Percentiles rank a stretch among this genome's conserved stretches.
These are phyloP conservation scores for Drosophila teissieri DNA, from an alignment of 1,140 invertebrate genomes.

Conservation along the genomic window DNA sequence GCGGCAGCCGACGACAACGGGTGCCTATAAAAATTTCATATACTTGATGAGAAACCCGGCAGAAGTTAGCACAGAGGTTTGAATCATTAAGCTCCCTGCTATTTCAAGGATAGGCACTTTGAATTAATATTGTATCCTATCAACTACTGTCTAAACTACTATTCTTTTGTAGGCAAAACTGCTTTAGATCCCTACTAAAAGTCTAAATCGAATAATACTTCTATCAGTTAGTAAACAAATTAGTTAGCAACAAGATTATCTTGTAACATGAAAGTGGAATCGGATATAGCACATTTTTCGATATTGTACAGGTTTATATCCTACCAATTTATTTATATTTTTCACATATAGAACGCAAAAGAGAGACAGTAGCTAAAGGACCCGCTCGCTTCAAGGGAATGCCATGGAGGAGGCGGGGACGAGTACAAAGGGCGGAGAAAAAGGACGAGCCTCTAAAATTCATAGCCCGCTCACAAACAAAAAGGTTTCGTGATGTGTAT, in stretches of 20 bases:
- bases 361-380: background rate
- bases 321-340: too few species aligned
- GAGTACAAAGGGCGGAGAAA: background rate
- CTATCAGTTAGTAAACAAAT: too few species aligned
- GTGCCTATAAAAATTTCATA: conserved; percentile 9
- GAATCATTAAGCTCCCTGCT: background rate
- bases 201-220: background rate
- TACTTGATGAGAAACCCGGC: conserved; percentile 10
- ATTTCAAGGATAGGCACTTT: background rate
- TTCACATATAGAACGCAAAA: too few species aligned
- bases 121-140: background rate
- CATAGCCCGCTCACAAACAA: conserved; percentile 30
- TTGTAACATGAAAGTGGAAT: too few species aligned
- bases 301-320: too few species aligned
- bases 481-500: conserved; percentile 14
- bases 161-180: too few species aligned
- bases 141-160: too few species aligned
- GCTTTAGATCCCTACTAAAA: too few species aligned
- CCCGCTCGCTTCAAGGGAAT: background rate
- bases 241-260: too few species aligned
- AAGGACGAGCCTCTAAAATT: conserved; percentile 67
- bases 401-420: background rate
- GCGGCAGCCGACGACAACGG: conserved; percentile 10
- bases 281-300: too few species aligned
- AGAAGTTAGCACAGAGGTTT: background rate